Base-by-base conservation (phyloP, 2,888 invertebrate species). In the Catocala nupta region DNA sequence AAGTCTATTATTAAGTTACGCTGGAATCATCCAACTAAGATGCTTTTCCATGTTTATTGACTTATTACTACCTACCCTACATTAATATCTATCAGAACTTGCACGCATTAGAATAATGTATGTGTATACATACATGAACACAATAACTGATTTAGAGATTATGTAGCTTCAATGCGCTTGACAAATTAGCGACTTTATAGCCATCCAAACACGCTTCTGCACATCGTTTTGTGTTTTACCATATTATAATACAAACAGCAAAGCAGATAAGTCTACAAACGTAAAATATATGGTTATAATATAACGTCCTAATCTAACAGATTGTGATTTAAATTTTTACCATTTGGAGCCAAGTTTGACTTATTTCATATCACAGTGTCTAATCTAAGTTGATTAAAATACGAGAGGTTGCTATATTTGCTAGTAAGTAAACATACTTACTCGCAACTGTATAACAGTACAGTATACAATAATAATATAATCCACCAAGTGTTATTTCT, bases 291-390 rank as follows among this genome's bases (percentile, higher is more conserved):
- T 39, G 36, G 5, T 39, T 39, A 39, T 39, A 39, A 39, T 39
- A 39, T 39, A 55, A 47, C 43, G 45, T 48, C 49, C 10, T 59
- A 59, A 59, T 64, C 39, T 56, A 54, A 60, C 45, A 61, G 59
- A 45, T 62, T 68, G 55, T 63, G 54, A 55, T 60, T 67, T 59
- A 56, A 68, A 58, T 63, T 63, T 54, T 61, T 68, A 59, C 25
- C 55, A 59, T 68, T n/a, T 65, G 59, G 45, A 67, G 61, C 48
- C 59, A 71, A 51, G 12, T 56, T 65, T 77, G 79, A 77, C 82
- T 78, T 78, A 81, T 83, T 77, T 80, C 76, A 82, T 89, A 89
- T 89, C 89, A 89, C 89, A 89, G 89, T 82, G 85, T 82, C 78
- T 85, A 70, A 73, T 66, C 67, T 70, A 59, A 55, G 58, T 49